phyloP scores from a whole-genome alignment of 2,888 invertebrate genomes.

The Andricus quercusramuli region DNA sequence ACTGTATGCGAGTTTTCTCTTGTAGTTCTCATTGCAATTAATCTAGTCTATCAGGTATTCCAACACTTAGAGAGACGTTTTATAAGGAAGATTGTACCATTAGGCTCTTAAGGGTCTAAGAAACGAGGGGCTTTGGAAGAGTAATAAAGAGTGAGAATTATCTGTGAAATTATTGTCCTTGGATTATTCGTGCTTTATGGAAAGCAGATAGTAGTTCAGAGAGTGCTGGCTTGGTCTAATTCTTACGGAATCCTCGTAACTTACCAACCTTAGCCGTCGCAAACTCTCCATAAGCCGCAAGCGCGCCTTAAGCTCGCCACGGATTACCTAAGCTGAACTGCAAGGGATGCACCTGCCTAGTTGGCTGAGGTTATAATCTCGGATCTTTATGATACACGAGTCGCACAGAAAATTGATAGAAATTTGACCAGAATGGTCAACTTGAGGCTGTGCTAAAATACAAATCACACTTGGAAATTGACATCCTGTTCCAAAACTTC shows the following conservation, averaged over 20 bases:
- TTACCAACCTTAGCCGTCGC: constrained; percentile 59
- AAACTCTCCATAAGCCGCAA: constrained; percentile 62
- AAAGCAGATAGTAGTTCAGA: constrained; percentile 48
- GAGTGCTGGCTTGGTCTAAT: constrained; percentile 53
- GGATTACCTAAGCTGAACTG: constrained; percentile 64
- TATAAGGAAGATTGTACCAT: neutral
- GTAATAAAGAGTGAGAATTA: neutral
- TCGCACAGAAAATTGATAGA: neutral
- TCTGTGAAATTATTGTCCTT: constrained; percentile 45
- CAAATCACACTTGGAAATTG: neutral
- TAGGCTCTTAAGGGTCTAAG: neutral
- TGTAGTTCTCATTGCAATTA: too few relatives aligned
- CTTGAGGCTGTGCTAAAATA: neutral
- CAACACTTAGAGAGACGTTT: neutral
- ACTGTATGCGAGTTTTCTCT: too few relatives aligned
- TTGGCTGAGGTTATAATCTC: constrained; percentile 60
- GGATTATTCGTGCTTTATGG: constrained; percentile 54
- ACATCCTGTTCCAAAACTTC: neutral
- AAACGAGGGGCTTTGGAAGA: neutral
- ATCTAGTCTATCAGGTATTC: neutral
- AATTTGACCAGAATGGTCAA: constrained; percentile 8
- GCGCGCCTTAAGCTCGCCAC: constrained; percentile 61
- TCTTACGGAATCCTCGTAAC: constrained; percentile 60
- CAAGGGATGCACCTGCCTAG: constrained; percentile 59
- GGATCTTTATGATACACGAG: constrained; percentile 50